Conservation (phyloP, 1,140 invertebrate genomes). For the Zaprionus camerounensis region DNA sequence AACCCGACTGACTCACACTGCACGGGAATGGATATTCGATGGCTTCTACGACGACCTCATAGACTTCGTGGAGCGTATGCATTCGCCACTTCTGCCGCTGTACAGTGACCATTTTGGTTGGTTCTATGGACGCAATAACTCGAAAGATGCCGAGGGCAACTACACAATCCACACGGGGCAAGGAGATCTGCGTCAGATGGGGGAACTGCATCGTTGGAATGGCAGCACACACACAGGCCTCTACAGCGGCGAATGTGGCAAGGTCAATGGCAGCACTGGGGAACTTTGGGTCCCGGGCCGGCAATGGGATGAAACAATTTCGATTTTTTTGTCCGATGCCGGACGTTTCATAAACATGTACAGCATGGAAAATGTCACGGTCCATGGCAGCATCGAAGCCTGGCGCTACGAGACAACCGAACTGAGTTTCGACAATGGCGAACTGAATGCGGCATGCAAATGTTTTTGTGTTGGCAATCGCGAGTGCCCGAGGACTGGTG, state of each 20-base stretch:
- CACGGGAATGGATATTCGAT: slow-evolving; percentile 88
- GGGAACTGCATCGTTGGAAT: slow-evolving; percentile 88
- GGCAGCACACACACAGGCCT: slow-evolving; percentile 85
- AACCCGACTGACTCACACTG: slow-evolving; percentile 86
- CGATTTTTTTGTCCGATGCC: slow-evolving; percentile 88
- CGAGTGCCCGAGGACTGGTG: slow-evolving; percentile 84
- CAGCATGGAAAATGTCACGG: slow-evolving; percentile 71
- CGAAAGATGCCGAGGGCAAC: slow-evolving; percentile 89
- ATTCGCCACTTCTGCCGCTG: slow-evolving; percentile 85
- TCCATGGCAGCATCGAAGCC: slow-evolving; percentile 86
- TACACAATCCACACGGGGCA: slow-evolving; percentile 90
- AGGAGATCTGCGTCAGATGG: slow-evolving; percentile 86
- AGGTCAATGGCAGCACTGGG: slow-evolving; percentile 89
- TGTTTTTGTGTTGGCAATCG: slow-evolving; percentile 72
- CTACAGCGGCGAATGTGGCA: slow-evolving; percentile 87
- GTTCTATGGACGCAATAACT: slow-evolving; percentile 91
- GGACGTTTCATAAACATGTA: slow-evolving; percentile 86
- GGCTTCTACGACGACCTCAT: slow-evolving; percentile 90
- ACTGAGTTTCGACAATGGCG: slow-evolving; percentile 89
- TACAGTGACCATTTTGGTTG: slow-evolving; percentile 90
- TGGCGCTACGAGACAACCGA: slow-evolving; percentile 86
- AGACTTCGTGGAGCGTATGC: slow-evolving; percentile 85
- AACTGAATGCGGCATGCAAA: slow-evolving; percentile 72
- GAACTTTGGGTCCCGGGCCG: slow-evolving; percentile 90
- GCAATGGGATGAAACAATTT: slow-evolving; percentile 85